Base-by-base conservation (phyloP, 2,888 invertebrate species). In the Meiosimyza platycephala region DNA sequence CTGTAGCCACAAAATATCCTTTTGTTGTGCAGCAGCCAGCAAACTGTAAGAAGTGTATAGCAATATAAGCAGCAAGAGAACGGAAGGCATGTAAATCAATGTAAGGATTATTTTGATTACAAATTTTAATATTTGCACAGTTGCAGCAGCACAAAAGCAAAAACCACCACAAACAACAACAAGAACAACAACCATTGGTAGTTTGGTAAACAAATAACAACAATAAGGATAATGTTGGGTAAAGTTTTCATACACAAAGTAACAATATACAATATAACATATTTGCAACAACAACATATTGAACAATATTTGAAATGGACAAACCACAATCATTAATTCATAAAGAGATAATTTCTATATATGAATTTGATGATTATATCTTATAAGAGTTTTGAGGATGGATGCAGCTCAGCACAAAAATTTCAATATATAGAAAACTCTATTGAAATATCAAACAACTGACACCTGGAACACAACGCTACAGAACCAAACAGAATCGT, bases 1-100 rank as follows among this genome's bases (percentile, higher is more conserved):
- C 76, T 74, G 75, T 75, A 76, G 74, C 76, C 77, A 73, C 74
- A 76, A 64, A 72, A 60, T 63, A 72, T 71, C 75, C 76, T 69
- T 69, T 51, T 69, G 51, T 60, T 69, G 69, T 60, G 33, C n/a
- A 60, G 62, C 62, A 52, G 15, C 16, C 22, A 5, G 11, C 57
- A 18, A 40, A 57, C 28, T 57, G 57, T 12, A 18, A 18, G 28
- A 28, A 28, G 2, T 28, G 28, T 28, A 28, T 28, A 28, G 28
- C 28, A 28, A 2, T 3, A 28, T 28, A 28, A 28, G 28, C 15
- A 57, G 57, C 15, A 57, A 16, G 28, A n/a, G 18, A n/a, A 18
- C n/a, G 57, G 28, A 57, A 57, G 57, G 57, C 12, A 18, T 22
- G 47, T 33, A 54, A 51, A 62, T 70, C 70, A 70, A 62, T 70